Evolutionary conservation across 2,113 vertebrate species (phyloP).

Genomic region (Cyanoderma ruficeps): DNA sequence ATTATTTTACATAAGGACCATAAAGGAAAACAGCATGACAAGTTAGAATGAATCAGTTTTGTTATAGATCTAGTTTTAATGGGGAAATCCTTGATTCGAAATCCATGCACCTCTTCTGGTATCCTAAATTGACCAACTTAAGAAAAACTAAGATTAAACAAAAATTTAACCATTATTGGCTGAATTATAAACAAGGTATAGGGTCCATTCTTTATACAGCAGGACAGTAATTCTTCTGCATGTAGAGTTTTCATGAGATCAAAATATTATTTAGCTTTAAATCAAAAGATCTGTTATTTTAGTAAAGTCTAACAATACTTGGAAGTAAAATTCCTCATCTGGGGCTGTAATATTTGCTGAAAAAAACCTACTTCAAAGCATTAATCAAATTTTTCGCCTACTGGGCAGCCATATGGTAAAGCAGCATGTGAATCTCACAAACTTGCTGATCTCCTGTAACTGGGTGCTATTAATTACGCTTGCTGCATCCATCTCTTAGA

Average conservation of each 20-base stretch:
- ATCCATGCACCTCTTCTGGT: background rate
- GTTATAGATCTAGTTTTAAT: background rate
- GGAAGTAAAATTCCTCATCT: conserved; percentile 82
- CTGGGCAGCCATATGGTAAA: conserved; percentile 99
- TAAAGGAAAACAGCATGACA: background rate
- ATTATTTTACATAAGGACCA: background rate
- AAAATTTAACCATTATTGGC: background rate
- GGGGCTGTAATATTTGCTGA: conserved; percentile 94
- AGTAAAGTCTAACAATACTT: conserved; percentile 69
- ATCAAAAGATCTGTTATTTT: conserved; percentile 72
- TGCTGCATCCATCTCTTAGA: conserved; percentile 97
- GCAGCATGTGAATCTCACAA: conserved; percentile 99
- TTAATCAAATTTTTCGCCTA: conserved; percentile 99
- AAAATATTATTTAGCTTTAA: conserved; percentile 75
- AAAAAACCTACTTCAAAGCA: conserved; percentile 93
- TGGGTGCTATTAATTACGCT: conserved; percentile 99
- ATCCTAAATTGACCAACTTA: background rate
- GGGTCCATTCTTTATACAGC: background rate
- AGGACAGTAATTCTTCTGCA: conserved; percentile 61
- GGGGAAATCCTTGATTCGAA: background rate
- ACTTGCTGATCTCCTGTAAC: conserved; percentile 99
- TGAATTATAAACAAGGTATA: conserved; percentile 40
- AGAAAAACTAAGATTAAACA: background rate
- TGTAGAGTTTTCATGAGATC: conserved; percentile 69
- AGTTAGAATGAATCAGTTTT: background rate